phyloP scores from a whole-genome alignment of 1,140 invertebrate genomes.

The Diorhabda elongata region DNA sequence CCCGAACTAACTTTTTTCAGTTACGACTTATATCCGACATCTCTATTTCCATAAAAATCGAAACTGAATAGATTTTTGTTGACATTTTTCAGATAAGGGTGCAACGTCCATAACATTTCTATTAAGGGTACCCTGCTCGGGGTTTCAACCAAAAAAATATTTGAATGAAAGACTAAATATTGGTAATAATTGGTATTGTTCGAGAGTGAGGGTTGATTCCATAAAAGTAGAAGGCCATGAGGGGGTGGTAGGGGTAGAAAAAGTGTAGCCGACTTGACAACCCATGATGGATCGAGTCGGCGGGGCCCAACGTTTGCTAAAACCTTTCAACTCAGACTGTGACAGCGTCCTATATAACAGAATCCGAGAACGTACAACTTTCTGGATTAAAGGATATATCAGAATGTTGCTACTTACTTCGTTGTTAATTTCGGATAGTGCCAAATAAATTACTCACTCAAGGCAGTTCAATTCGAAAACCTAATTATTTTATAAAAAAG shows the following conservation, averaged over 20 bases:
- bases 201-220: conserved; percentile 12
- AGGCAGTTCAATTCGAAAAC: no score
- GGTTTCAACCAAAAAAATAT: conserved; percentile 10
- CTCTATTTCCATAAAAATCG: neutral
- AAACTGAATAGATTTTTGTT: neutral
- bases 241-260: conserved; percentile 29
- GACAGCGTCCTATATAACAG: conserved; percentile 26
- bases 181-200: conserved; percentile 22
- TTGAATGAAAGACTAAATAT: conserved; percentile 23
- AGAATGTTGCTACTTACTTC: conserved; percentile 5
- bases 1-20: neutral
- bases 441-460: conserved; percentile 1
- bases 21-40: neutral
- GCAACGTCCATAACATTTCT: conserved; percentile 18
- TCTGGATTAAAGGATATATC: conserved; percentile 20
- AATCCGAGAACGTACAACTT: conserved; percentile 22
- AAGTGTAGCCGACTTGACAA: conserved; percentile 45
- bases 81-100: conserved; percentile 9
- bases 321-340: conserved; percentile 43
- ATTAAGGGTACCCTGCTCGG: conserved; percentile 4
- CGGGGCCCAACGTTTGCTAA: conserved; percentile 39
- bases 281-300: conserved; percentile 44
- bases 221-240: conserved; percentile 15
- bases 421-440: conserved; percentile 14
- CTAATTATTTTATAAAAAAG: no score